Conservation (phyloP, 1,140 invertebrate genomes). For the Caenorhabditis elegans region WBcel235 BX284602.5:2453001-2453500, state of each 20-base stretch:
- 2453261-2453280: no score
- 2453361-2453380: conserved; percentile 61
- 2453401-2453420: conserved; percentile 55
- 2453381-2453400: conserved; percentile 63
- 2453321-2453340: not conserved
- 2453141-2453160: conserved; percentile 60
- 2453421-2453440: conserved; percentile 54
- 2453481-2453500: conserved; percentile 51
- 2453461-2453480: not conserved
- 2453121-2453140: conserved; percentile 45
- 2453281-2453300: no score
- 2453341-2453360: conserved; percentile 53
- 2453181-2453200: conserved; percentile 49
- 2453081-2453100: no score
- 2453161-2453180: conserved; percentile 31
- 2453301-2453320: not conserved
- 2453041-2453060: no score
- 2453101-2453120: conserved; percentile 26
- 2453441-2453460: conserved; percentile 48
- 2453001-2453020: not conserved
- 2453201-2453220: conserved; percentile 53
- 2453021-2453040: not conserved
- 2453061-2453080: no score
- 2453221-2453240: not conserved
- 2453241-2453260: no score